A percentile compares a stretch with the other conserved stretches of the same genome.
Evolutionary conservation across 2,797 vertebrate genomes (phyloP).

Genomic region (Lagodon rhomboides): DNA sequence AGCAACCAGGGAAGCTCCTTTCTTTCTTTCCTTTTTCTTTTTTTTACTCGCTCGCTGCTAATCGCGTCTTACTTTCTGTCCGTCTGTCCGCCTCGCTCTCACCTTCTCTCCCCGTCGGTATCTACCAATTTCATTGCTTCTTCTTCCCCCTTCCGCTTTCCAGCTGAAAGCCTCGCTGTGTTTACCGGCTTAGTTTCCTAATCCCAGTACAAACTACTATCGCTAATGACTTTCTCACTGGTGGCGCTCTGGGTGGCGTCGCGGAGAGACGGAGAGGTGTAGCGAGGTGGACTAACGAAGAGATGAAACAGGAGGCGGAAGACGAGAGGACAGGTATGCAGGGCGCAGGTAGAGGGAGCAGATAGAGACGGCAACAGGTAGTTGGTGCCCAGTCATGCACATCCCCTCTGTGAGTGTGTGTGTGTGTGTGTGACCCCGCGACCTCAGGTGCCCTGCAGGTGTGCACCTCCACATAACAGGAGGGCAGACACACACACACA

Average conservation of each 20-base stretch:
- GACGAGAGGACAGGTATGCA: constrained; percentile 7
- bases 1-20: constrained; percentile 64
- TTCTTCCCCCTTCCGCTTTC: constrained; percentile 40
- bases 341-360: constrained; percentile 46
- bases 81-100: constrained; percentile 45
- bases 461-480: constrained; percentile 65
- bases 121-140: constrained; percentile 50
- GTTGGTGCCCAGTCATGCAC: constrained; percentile 80
- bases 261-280: background rate
- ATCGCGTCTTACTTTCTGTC: constrained; percentile 52
- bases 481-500: constrained; percentile 58
- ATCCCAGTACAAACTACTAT: constrained; percentile 80
- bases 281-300: background rate
- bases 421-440: constrained; percentile 52
- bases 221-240: constrained; percentile 80
- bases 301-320: background rate
- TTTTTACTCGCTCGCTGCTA: constrained; percentile 55
- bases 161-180: constrained; percentile 69
- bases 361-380: constrained; percentile 68
- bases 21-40: constrained; percentile 42
- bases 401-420: constrained; percentile 33
- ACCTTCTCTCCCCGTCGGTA: constrained; percentile 22
- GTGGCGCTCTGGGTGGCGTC: constrained; percentile 52
- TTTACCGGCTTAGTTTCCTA: constrained; percentile 78
- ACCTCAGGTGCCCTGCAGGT: constrained; percentile 82